phyloP scores from a whole-genome alignment of 2,888 invertebrate species.

The Meiosimyza decipiens region DNA sequence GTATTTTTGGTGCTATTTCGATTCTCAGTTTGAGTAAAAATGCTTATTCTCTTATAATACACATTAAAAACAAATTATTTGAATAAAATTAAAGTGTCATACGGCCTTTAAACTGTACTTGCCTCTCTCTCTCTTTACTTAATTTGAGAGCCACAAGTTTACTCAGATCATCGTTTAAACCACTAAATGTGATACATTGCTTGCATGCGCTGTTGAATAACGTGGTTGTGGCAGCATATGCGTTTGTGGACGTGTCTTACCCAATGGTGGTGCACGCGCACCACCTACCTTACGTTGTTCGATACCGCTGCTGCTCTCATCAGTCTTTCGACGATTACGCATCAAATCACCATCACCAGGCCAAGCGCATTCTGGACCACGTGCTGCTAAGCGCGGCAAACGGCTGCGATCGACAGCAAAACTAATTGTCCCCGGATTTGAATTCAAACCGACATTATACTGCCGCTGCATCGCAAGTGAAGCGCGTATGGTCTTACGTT shows the following conservation, averaged over 20 bases:
- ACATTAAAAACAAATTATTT: too few species aligned
- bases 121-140: too few species aligned
- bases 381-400: constrained; percentile 65
- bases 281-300: constrained; percentile 50
- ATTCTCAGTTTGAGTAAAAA: too few species aligned
- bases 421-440: constrained; percentile 79
- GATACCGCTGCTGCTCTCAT: constrained; percentile 48
- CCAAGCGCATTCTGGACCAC: constrained; percentile 76
- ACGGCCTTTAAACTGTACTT: too few species aligned
- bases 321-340: constrained; percentile 74
- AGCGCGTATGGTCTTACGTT: constrained; percentile 83
- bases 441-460: constrained; percentile 66
- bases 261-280: constrained; percentile 52
- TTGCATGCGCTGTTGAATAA: constrained; percentile 80
- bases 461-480: constrained; percentile 81
- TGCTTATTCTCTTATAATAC: too few species aligned
- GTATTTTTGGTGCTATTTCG: too few species aligned
- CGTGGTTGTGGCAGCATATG: constrained; percentile 70
- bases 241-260: constrained; percentile 63
- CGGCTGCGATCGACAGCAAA: constrained; percentile 79
- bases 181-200: constrained; percentile 83
- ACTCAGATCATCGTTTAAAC: constrained; percentile 68
- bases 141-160: too few species aligned
- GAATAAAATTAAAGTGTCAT: too few species aligned
- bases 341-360: constrained; percentile 73